Conservation (phyloP, 2,888 invertebrate species). For the Nebria salina region DNA sequence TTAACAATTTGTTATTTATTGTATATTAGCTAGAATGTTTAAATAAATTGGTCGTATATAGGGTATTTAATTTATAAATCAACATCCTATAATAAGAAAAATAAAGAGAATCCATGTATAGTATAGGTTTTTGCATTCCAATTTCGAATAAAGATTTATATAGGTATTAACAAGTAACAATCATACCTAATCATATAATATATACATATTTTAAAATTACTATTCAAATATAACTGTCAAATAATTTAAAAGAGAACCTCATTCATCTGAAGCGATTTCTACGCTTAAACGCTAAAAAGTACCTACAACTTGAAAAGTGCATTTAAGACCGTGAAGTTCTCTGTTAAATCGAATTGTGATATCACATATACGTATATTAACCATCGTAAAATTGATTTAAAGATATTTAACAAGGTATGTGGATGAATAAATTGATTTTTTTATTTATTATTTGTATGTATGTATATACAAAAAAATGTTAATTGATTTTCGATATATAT, state of each 20-base stretch:
- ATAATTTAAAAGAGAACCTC: not conserved
- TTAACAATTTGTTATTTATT: not conserved
- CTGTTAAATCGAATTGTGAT: not conserved
- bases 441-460: too few species aligned
- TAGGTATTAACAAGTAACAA: not conserved
- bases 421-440: not conserved
- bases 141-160: not conserved
- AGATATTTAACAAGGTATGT: not conserved
- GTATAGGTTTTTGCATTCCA: not conserved
- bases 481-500: too few species aligned
- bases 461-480: too few species aligned
- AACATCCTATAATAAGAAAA: not conserved
- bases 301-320: not conserved
- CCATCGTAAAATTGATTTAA: not conserved
- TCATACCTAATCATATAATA: not conserved
- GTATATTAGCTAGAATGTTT: not conserved
- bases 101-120: not conserved
- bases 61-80: not conserved
- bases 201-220: not conserved
- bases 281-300: not conserved
- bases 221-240: constrained; percentile 3
- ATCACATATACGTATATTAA: not conserved
- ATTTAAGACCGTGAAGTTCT: not conserved
- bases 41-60: not conserved
- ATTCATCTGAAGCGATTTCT: not conserved